Conservation (phyloP, 2,888 invertebrate genomes). For the Nudaria mundana region DNA sequence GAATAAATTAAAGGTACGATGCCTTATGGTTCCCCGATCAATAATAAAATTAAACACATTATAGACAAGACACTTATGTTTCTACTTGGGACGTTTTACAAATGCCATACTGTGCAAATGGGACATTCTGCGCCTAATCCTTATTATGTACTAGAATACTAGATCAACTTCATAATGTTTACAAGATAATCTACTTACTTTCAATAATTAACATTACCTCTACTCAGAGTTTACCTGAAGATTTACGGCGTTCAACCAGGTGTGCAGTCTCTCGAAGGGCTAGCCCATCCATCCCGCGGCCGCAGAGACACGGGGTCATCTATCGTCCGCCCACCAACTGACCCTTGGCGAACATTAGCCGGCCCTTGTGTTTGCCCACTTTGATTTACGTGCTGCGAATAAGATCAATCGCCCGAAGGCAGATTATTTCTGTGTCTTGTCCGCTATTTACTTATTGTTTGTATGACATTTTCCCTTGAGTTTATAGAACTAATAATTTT, state of each 20-base stretch:
- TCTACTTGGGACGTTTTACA: no score
- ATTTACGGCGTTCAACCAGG: slow-evolving; percentile 33
- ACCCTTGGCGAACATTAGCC: slow-evolving; percentile 55
- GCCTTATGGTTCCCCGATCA: no score
- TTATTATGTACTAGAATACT: no score
- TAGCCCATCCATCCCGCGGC: slow-evolving; percentile 25
- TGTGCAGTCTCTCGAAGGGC: slow-evolving; percentile 29
- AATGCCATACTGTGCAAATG: no score
- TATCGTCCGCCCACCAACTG: slow-evolving; percentile 32
- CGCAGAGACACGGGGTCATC: slow-evolving; percentile 22
- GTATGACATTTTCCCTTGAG: neutral
- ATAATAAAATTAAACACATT: no score
- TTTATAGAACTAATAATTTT: neutral
- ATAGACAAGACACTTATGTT: no score
- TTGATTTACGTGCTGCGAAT: slow-evolving; percentile 67
- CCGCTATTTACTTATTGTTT: slow-evolving; percentile 13
- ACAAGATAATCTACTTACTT: neutral
- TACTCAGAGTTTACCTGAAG: slow-evolving; percentile 27
- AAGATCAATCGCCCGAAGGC: slow-evolving; percentile 62
- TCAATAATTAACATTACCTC: slow-evolving; percentile 9
- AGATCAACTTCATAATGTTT: neutral
- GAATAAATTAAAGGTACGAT: no score
- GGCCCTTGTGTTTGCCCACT: slow-evolving; percentile 64
- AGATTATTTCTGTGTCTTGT: slow-evolving; percentile 25
- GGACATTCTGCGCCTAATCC: no score